Evolutionary conservation across 2,888 invertebrate species (phyloP).

Genomic region (Eristalis pertinax): DNA sequence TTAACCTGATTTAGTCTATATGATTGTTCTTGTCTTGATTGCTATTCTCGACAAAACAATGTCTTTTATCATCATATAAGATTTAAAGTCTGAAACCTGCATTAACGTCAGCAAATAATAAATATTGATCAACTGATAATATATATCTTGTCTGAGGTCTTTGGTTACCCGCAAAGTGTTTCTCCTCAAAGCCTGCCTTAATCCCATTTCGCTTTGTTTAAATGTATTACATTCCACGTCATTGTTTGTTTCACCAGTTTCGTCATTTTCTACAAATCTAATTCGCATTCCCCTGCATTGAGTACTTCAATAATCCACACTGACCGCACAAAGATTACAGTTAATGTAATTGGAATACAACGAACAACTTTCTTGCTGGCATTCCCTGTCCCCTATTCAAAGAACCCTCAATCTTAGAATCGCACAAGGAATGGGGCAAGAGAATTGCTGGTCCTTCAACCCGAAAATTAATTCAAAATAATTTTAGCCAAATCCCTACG

Average conservation of each 20-base stretch:
- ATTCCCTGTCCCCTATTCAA: slow-evolving; percentile 16
- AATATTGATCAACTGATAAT: too few relatives aligned
- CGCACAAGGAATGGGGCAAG: neutral
- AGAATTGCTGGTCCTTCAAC: slow-evolving; percentile 59
- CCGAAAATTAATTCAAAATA: slow-evolving; percentile 75
- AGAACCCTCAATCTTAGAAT: slow-evolving; percentile 43
- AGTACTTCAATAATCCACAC: slow-evolving; percentile 53
- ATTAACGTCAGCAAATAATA: too few relatives aligned
- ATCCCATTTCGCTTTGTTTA: neutral
- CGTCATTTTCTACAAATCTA: slow-evolving; percentile 27
- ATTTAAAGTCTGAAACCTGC: too few relatives aligned
- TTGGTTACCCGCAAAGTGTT: neutral
- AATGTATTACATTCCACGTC: neutral
- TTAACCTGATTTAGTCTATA: too few relatives aligned
- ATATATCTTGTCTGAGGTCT: neutral
- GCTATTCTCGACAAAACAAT: too few relatives aligned
- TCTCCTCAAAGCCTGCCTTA: neutral
- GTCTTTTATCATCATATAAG: too few relatives aligned
- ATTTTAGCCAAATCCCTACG: slow-evolving; percentile 75
- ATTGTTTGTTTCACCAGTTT: neutral
- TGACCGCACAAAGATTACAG: slow-evolving; percentile 68
- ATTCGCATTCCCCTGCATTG: slow-evolving; percentile 25
- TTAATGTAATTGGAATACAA: slow-evolving; percentile 71
- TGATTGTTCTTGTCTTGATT: too few relatives aligned
- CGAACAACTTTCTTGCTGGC: slow-evolving; percentile 53